Base-by-base conservation (phyloP, 2,113 vertebrate genomes). In the Tringa solitaria region DNA sequence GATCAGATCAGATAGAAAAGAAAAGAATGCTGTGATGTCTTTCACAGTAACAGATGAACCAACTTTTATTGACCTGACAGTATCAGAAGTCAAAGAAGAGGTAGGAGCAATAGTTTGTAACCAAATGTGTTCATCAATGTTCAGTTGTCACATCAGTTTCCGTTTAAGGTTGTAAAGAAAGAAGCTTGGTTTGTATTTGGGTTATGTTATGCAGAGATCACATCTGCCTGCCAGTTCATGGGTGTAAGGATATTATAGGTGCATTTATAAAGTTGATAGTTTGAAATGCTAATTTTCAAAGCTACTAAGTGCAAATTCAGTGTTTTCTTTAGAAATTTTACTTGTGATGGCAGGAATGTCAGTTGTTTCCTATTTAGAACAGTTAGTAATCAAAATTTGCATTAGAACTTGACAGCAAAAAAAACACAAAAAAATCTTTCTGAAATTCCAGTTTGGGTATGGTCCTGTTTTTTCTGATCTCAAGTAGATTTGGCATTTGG, bases 11-110 rank as follows among this genome's bases (percentile, higher is more conserved):
- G 99, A 99, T 75, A 98, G 98, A 81, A 99, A 98, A 97, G 99
- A 99, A 97, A 99, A 99, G 97, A 99, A 98, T 70, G 98, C 99
- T 0, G 99, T 99, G 81, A 99, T 99, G 96, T 99, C 99, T 83
- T 99, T 99, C 95, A 98, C 98, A 13, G 97, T 99, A 97, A 99
- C 99, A 19, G 99, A 99, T 41, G 99, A 99, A 84, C 99, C 99
- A 10, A 97, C 97, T 37, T 99, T 99, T 96, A 94, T 99, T 87
- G 99, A 99, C 92, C 97, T 99, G 61, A 97, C 98, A 50, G 67
- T 98, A 30, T 99, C 99, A 73, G 98, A 98, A 98, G 98, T 98
- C 97, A 99, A 99, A 96, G 99, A 99, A 73, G 98, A 99, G 99
- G 99, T 99, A 94, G 97, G 97, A 94, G 57, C 63, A 72, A 39